Conservation (phyloP, 2,797 vertebrate species). For the Malurus splendens region DNA sequence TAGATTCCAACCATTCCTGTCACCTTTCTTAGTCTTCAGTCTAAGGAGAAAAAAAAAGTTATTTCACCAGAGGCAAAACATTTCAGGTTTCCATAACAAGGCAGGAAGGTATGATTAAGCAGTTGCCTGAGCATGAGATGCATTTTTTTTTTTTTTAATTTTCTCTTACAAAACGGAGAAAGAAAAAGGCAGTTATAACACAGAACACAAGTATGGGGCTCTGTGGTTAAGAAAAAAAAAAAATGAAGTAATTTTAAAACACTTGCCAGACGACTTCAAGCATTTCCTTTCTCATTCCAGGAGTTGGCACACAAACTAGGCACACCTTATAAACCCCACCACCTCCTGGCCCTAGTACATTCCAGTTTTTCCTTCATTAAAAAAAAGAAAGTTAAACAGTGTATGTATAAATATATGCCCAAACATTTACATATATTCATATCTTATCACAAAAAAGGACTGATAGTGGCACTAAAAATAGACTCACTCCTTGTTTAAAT, state of each 20-base stretch:
- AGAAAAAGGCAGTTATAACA: background rate
- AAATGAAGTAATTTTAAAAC: slow-evolving; percentile 13
- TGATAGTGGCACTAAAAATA: background rate
- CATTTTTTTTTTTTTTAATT: background rate
- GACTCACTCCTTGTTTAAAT: background rate
- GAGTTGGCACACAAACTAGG: background rate
- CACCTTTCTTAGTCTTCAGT: background rate
- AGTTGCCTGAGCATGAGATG: background rate
- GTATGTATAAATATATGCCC: background rate
- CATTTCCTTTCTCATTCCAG: slow-evolving; percentile 31
- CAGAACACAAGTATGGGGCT: background rate
- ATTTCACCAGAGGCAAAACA: background rate
- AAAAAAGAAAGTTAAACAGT: background rate
- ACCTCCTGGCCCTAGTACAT: background rate
- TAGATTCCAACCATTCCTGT: background rate
- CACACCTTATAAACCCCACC: slow-evolving; percentile 9
- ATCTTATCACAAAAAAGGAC: background rate
- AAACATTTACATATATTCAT: background rate
- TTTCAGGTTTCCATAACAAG: background rate
- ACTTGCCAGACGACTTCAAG: slow-evolving; percentile 18
- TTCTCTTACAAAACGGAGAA: background rate
- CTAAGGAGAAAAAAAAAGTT: background rate
- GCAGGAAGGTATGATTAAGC: background rate
- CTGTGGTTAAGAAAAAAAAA: slow-evolving; percentile 1
- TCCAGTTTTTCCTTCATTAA: background rate